Evolutionary conservation across 2,113 vertebrate species (phyloP), one percentile per base, ranked within the genome.

Genomic region (Apteryx owenii): DNA sequence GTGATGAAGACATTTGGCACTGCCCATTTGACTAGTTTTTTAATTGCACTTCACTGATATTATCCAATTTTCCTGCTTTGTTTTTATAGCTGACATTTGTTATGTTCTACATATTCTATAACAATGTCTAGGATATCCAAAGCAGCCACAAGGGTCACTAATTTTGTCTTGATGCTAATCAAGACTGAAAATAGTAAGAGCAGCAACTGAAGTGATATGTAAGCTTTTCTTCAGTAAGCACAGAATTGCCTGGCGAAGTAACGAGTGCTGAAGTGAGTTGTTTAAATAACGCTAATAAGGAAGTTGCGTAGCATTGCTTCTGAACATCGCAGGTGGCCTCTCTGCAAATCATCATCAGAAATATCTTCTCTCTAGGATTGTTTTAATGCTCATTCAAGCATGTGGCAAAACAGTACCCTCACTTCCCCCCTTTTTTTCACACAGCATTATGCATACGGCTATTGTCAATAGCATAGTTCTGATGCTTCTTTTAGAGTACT

Each of bases 91-190:
- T 65, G 68, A 12, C 12, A 3, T 25, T 56, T 53, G 48, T 56
- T 92, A 1, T 13, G 25, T 54, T 61, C 6, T 22, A 7, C 20
- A 1, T 31, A 0, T 42, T 56, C 10, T 14, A 11, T 14, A 28
- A 12, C 4, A 18, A 6, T 0, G 0, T 16, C 51, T 36, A 0
- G 16, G 3, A 0, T 26, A 2, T 12, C 36, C 66, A 15, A 0
- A 29, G 85, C 3, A 2, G 53, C 53, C 2, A 48, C 42, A 5
- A 42, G 60, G 26, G 33, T 64, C 36, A 0, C 29, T 5, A 13
- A 26, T 13, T 72, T n/a, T 21, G 65, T 40, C 19, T 46, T 3
- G 76, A 4, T 6, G 44, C 51, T 51, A 16, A 11, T 2, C 42
- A 1, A 31, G 22, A 3, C 18, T 36, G 44, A 9, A 3, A n/a